phyloP scores from a whole-genome alignment of 2,888 invertebrate genomes.

The Plagodis dolabraria region DNA sequence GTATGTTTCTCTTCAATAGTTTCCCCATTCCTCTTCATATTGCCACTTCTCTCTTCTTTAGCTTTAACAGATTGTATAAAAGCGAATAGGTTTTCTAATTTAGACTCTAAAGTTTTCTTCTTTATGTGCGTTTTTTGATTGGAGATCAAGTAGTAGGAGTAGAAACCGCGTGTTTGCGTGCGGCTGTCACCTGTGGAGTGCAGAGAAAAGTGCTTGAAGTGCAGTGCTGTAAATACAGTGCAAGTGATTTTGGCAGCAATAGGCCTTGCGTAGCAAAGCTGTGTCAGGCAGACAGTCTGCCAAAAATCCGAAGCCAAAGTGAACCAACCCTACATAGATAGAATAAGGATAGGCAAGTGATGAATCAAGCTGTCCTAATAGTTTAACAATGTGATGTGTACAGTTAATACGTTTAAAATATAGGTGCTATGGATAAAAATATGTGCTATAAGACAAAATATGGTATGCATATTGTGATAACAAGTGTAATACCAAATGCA shows the following conservation, averaged over 20 bases:
- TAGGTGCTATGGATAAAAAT: too few species aligned
- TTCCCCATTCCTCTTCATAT: conserved; percentile 5
- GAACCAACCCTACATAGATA: too few species aligned
- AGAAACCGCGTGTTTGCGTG: conserved; percentile 47
- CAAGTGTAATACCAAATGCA: too few species aligned
- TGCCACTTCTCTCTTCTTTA: conserved; percentile 3
- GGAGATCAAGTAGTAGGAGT: conserved; percentile 47
- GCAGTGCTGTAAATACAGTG: conserved; percentile 12
- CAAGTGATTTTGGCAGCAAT: background rate
- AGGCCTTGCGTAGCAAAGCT: background rate
- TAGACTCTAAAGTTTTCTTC: conserved; percentile 25
- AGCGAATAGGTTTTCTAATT: conserved; percentile 27
- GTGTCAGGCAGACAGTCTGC: too few species aligned
- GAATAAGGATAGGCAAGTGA: too few species aligned
- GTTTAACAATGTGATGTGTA: too few species aligned
- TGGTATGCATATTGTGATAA: too few species aligned
- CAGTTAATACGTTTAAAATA: too few species aligned
- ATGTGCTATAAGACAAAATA: too few species aligned
- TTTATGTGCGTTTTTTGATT: conserved; percentile 27
- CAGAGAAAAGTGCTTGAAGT: conserved; percentile 24
- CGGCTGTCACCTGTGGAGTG: conserved; percentile 54
- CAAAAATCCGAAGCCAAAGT: too few species aligned
- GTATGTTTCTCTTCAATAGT: background rate
- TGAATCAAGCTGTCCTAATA: too few species aligned
- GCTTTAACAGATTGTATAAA: conserved; percentile 31